Evolutionary conservation across 2,888 invertebrate species (phyloP).

Genomic region (Allolobophora icterica): DNA sequence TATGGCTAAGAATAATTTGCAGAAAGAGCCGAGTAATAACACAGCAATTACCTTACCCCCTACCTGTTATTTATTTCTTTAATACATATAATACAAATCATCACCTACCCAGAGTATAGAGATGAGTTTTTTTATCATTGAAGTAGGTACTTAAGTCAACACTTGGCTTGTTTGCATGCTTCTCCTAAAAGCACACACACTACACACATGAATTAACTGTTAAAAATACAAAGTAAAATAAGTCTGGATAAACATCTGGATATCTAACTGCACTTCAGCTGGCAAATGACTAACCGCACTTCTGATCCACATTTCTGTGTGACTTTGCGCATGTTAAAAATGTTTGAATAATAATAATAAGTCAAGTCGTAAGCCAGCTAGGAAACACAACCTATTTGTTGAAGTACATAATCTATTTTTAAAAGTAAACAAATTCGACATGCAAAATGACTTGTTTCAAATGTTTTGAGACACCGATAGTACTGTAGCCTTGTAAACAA

Average conservation of each 20-base stretch:
- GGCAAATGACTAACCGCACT: too few species aligned
- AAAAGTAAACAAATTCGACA: too few species aligned
- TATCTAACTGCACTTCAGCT: too few species aligned
- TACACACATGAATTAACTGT: background rate
- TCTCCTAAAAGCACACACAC: conserved; percentile 72
- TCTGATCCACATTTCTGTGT: too few species aligned
- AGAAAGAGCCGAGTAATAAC: background rate
- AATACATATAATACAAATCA: background rate
- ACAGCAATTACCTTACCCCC: background rate
- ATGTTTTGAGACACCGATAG: too few species aligned
- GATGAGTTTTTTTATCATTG: conserved; percentile 90
- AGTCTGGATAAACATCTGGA: too few species aligned
- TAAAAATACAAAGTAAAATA: background rate
- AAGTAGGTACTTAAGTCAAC: conserved; percentile 71
- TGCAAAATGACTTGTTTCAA: background rate
- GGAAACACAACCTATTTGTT: background rate
- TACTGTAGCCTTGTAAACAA: too few species aligned
- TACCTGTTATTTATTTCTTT: background rate
- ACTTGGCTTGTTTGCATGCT: conserved; percentile 89
- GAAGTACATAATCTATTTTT: background rate
- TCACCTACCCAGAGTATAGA: conserved; percentile 74
- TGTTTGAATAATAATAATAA: too few species aligned
- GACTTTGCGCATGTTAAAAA: too few species aligned
- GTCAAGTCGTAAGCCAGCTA: background rate
- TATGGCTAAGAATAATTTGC: background rate